phyloP scores from a whole-genome alignment of 2,888 invertebrate genomes.

The Lypha dubia region DNA sequence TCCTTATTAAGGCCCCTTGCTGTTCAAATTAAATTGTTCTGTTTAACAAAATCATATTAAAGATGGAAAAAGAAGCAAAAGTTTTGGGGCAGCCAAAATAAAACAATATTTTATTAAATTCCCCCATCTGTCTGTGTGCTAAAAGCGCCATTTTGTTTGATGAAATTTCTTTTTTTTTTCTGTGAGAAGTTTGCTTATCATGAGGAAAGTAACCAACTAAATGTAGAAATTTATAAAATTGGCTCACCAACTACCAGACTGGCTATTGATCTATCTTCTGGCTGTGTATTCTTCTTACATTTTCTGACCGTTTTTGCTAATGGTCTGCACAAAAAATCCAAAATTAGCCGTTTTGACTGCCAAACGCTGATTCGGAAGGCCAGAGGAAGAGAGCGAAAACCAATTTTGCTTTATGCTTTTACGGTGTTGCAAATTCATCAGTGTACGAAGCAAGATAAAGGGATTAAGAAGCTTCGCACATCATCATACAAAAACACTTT shows the following conservation, averaged over 20 bases:
- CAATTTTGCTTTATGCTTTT: constrained; percentile 43
- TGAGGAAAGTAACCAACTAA: constrained; percentile 50
- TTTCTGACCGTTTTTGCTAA: constrained; percentile 41
- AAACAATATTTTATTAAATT: constrained; percentile 25
- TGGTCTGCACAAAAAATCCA: constrained; percentile 37
- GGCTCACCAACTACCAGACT: constrained; percentile 38
- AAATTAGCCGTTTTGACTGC: constrained; percentile 39
- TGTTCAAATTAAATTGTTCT: neutral
- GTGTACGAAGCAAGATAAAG: constrained; percentile 84
- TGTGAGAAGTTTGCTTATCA: constrained; percentile 39
- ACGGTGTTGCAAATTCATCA: constrained; percentile 81
- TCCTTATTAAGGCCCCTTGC: neutral
- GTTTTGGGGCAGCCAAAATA: constrained; percentile 11
- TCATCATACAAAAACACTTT: constrained; percentile 18
- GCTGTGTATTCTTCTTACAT: too few relatives aligned
- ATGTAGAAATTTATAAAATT: constrained; percentile 45
- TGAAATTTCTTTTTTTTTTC: constrained; percentile 57
- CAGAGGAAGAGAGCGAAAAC: constrained; percentile 16
- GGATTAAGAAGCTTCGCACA: constrained; percentile 80
- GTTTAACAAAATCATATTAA: neutral
- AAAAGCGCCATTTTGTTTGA: constrained; percentile 71
- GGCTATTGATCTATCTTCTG: constrained; percentile 19
- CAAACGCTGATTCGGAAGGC: constrained; percentile 24
- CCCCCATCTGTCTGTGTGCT: neutral
- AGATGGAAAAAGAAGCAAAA: neutral